Conservation (phyloP, 2,888 invertebrate species). For the Acronicta leporina region DNA sequence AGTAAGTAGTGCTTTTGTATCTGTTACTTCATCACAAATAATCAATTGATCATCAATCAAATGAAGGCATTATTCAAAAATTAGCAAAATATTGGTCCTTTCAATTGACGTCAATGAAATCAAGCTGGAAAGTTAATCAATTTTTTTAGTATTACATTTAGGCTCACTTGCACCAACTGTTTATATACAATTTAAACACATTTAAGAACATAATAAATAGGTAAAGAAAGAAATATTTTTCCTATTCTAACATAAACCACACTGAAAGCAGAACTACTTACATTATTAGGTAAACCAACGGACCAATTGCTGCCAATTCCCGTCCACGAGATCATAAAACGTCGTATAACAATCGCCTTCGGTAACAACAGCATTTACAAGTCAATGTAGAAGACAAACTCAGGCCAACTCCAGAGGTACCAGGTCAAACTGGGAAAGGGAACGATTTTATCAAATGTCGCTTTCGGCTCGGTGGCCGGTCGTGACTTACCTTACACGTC, state of each 20-base stretch:
- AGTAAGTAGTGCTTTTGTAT: too few relatives aligned
- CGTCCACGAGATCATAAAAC: slow-evolving; percentile 17
- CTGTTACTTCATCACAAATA: too few relatives aligned
- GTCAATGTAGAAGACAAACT: slow-evolving; percentile 69
- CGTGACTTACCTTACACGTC: slow-evolving; percentile 87
- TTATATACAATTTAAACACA: too few relatives aligned
- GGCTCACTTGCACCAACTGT: too few relatives aligned
- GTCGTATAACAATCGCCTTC: slow-evolving; percentile 26
- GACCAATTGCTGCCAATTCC: slow-evolving; percentile 26
- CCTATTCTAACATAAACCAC: background rate
- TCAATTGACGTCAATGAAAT: too few relatives aligned
- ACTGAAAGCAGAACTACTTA: background rate
- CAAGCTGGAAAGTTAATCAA: too few relatives aligned
- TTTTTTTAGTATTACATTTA: too few relatives aligned
- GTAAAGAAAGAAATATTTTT: too few relatives aligned
- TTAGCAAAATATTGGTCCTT: too few relatives aligned
- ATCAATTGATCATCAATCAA: too few relatives aligned
- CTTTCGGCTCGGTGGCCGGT: slow-evolving; percentile 83
- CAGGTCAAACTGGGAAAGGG: slow-evolving; percentile 80
- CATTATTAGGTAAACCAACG: slow-evolving; percentile 13
- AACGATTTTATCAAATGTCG: slow-evolving; percentile 86
- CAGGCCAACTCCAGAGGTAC: slow-evolving; percentile 70
- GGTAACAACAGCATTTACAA: slow-evolving; percentile 57
- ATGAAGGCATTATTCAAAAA: too few relatives aligned
- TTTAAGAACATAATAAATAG: too few relatives aligned